Conservation (phyloP, 2,888 invertebrate species). For the Xestoiulus laeticollis region DNA sequence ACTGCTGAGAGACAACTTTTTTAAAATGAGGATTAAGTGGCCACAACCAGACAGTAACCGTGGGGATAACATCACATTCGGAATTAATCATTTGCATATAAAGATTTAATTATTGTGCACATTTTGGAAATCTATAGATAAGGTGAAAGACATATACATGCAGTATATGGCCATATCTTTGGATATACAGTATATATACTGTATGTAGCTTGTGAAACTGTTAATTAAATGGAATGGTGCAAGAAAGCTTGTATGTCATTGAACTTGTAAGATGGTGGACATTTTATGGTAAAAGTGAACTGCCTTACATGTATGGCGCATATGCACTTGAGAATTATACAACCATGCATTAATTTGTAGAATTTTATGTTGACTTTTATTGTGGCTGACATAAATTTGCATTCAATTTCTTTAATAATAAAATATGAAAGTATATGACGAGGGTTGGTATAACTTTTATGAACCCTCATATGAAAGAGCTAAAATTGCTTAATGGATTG, state of each 20-base stretch:
- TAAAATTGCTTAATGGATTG: not conserved
- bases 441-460: not conserved
- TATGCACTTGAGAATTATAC: not conserved
- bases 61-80: not conserved
- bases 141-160: not conserved
- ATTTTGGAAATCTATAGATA: not conserved
- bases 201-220: not conserved
- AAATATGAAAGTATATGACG: not conserved
- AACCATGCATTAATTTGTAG: not conserved
- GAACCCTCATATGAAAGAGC: not conserved
- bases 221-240: not conserved
- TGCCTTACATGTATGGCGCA: not conserved
- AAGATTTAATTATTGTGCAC: not conserved
- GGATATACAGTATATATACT: not conserved
- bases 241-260: not conserved
- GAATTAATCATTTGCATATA: not conserved
- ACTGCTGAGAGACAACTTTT: not conserved
- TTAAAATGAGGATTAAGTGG: not conserved
- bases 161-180: not conserved
- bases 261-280: not conserved
- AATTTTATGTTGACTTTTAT: conserved; percentile 18
- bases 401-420: not conserved
- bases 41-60: not conserved
- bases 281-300: not conserved
- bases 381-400: not conserved